Evolutionary conservation across 2,888 invertebrate species (phyloP), one percentile per base, ranked within the genome.

Genomic region (Trichopoda pennipes): DNA sequence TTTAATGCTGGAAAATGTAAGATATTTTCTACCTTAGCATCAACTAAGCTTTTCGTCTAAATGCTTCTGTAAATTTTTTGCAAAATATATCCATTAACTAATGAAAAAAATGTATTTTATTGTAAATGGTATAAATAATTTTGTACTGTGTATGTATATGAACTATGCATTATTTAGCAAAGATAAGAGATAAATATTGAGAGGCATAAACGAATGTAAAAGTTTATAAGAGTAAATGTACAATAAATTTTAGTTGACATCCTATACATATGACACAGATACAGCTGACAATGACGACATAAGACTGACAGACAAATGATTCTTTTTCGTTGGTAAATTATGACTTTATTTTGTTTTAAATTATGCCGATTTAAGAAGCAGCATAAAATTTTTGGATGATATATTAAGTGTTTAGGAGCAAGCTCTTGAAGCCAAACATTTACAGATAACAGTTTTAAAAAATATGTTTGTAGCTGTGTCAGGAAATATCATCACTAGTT

Each of bases 301-400:
- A 72, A 72, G 38, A 4, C 60, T 75, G 75, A 58, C 69, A 66
- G 60, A 60, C 64, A 78, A 60, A 82, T 70, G 35, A 49, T 81
- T 49, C 66, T 70, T 61, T 74, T 70, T 74, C 60, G 60, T 61
- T 47, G 17, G 32, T 75, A 70, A 75, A 78, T 78, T 75, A 78
- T 75, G 66, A 56, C 64, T 73, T 51, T 82, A 49, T 68, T 82
- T 66, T 70, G 68, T 49, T 70, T 78, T 74, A 74, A 66, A 75
- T 78, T 82, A 75, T 82, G 32, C 7, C 44, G 32, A 61, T 74
- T 80, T 72, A 61, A 69, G 55, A 19, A 47, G 42, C 49, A 55
- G 35, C 44, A 63, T n/a, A 42, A 68, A 73, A 68, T 49, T 68
- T 9, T 55, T 60, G 44, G 23, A 47, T 73, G 53, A 68, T 68